phyloP scores from a whole-genome alignment of 2,888 invertebrate genomes.

The Diplazon laetatorius region DNA sequence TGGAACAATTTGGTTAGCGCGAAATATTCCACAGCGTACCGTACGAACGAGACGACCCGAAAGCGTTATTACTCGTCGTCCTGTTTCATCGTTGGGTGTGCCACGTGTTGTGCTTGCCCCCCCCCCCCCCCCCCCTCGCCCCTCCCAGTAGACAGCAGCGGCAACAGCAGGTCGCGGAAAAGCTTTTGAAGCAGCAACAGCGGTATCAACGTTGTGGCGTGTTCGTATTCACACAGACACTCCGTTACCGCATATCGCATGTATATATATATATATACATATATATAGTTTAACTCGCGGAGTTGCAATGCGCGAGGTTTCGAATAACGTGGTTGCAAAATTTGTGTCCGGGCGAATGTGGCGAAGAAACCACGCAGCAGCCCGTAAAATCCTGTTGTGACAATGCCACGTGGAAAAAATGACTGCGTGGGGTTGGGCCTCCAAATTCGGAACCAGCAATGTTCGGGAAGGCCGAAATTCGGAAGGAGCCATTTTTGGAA shows the following conservation, averaged over 20 bases:
- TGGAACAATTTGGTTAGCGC: slow-evolving; percentile 62
- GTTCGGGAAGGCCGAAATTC: too few species aligned
- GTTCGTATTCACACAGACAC: neutral
- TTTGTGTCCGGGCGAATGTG: neutral
- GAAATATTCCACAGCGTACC: slow-evolving; percentile 35
- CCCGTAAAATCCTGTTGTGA: too few species aligned
- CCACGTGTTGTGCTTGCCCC: slow-evolving; percentile 38
- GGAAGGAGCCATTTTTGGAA: too few species aligned
- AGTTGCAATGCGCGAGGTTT: neutral
- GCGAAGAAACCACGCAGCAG: neutral
- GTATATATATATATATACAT: slow-evolving; percentile 1
- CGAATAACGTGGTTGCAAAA: neutral
- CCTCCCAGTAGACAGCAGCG: slow-evolving; percentile 33
- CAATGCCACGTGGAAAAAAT: too few species aligned
- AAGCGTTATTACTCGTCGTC: slow-evolving; percentile 48
- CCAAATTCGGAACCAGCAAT: too few species aligned
- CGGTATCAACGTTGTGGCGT: slow-evolving; percentile 11
- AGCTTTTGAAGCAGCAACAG: slow-evolving; percentile 35
- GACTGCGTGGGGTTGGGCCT: too few species aligned
- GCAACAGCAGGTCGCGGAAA: slow-evolving; percentile 42
- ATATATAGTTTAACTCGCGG: neutral
- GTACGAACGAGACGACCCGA: neutral
- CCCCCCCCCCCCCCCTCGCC: slow-evolving; percentile 4
- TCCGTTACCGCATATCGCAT: slow-evolving; percentile 24
- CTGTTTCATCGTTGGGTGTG: slow-evolving; percentile 49